Base-by-base conservation (phyloP, 2,113 vertebrate species). In the Ictalurus punctatus region DNA sequence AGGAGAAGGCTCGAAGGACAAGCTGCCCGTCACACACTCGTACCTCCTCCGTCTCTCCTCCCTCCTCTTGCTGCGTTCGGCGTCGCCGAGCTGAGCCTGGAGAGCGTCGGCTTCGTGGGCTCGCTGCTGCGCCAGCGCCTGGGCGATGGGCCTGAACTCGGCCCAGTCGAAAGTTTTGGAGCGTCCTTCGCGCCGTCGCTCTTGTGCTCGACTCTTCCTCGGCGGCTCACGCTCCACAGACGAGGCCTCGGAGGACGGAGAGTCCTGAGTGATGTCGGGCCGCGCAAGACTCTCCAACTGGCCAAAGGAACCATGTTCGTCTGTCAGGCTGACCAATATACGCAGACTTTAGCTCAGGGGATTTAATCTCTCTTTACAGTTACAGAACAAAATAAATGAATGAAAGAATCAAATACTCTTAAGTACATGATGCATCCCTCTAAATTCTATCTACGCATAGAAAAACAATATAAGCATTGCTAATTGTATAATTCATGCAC, bases 161-260 rank as follows among this genome's bases (percentile, higher is more conserved):
- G 96, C 96, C 96, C 96, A 97, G 93, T 97, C 96, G 0, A 97
- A 96, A 0, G 96, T 97, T 92, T 97, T 97, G 0, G 96, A 96
- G 23, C 96, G 94, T 12, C 96, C 96, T 61, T 96, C 96, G 67
- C 95, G 92, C 56, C 95, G 90, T 10, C 96, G 95, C n/a, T 96
- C 96, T 0, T 94, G 92, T 0, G 93, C 95, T 4, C 96, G 90
- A 87, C 96, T 96, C 91, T 95, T 96, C 48, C 90, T 87, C 61
- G 92, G 74, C 86, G 95, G 74, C 85, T 96, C 95, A 76, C 94
- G 94, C 82, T 96, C 96, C 3, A 90, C 93, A 0, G 95, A 96
- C 0, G 94, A 95, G 13, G 95, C 92, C 81, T 95, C 95, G 0
- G 95, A 95, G 34, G 94, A 95, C 2, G 89, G 93, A 0, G 95